Conservation (phyloP, 2,888 invertebrate genomes). For the Malachius bipustulatus region DNA sequence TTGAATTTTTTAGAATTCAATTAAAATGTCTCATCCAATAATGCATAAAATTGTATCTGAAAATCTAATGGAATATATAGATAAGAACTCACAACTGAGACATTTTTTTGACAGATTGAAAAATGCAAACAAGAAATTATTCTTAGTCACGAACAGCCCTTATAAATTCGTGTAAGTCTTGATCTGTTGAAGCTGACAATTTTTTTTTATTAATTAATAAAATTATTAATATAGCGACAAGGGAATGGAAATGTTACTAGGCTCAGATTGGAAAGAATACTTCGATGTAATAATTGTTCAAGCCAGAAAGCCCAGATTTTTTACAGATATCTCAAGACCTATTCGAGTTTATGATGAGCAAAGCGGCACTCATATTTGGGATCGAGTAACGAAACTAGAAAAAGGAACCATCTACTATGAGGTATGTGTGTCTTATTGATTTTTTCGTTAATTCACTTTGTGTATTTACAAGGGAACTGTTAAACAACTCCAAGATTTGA, state of each 20-base stretch:
- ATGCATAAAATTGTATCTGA: constrained; percentile 84
- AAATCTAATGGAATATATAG: constrained; percentile 68
- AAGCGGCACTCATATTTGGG: constrained; percentile 79
- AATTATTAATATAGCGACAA: no score
- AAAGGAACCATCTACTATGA: constrained; percentile 89
- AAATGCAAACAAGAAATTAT: constrained; percentile 71
- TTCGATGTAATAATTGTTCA: constrained; percentile 93
- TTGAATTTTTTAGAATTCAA: constrained; percentile 54
- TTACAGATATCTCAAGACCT: constrained; percentile 83
- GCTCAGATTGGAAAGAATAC: constrained; percentile 75
- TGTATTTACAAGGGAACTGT: constrained; percentile 69
- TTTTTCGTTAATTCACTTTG: neutral
- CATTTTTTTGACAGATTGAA: constrained; percentile 65
- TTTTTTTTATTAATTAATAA: neutral
- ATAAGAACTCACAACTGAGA: constrained; percentile 59
- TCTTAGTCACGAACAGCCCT: constrained; percentile 94
- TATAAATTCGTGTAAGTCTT: constrained; percentile 62
- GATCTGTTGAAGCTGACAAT: constrained; percentile 1
- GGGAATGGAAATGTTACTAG: constrained; percentile 84
- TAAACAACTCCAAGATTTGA: constrained; percentile 79
- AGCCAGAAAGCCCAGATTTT: constrained; percentile 93
- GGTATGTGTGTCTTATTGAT: constrained; percentile 33
- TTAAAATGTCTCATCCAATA: constrained; percentile 74
- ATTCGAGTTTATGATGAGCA: constrained; percentile 77
- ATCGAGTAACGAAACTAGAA: constrained; percentile 72